Base-by-base conservation (phyloP, 2,113 vertebrate genomes). In the Datnioides undecimradiatus region DNA sequence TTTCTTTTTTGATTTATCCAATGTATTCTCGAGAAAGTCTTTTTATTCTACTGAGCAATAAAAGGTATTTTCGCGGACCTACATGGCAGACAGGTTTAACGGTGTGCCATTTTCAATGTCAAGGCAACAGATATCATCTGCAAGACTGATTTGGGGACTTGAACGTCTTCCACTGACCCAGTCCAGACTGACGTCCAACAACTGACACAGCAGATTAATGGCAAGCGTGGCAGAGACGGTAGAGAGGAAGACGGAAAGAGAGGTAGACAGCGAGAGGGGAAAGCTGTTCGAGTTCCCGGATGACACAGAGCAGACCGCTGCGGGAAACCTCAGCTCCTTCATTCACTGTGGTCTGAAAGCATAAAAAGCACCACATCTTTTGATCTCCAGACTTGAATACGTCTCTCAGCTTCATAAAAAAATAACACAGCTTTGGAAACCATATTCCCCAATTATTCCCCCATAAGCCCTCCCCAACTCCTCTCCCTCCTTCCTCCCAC, bases 381-480 rank as follows among this genome's bases (percentile, higher is more conserved):
- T 93, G 91, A 94, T 93, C 86, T 93, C 34, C 51, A 76, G 46
- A 84, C 86, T 86, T 90, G 81, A 93, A 91, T 90, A 84, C 60
- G 60, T 88, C 79, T 84, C 49, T 83, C 74, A 81, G 83, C 77
- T 91, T 87, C 66, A 74, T 68, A 58, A 82, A 84, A 79, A 79
- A 72, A 79, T 59, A 62, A 82, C 52, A 87, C 77, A 60, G 70
- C 76, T 82, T 88, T 84, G 81, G 88, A 88, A 88, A 83, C 65
- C 72, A 86, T 86, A 88, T 85, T 90, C 83, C 63, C 49, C 87
- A 80, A 85, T 91, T 91, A 87, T 89, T 88, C 52, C 72, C 87
- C 83, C 60, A 84, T 84, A 60, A 73, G 71, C 52, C 58, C 63
- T 31, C 36, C 33, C 17, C 23, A 45, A 27, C 34, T 54, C 46